Evolutionary conservation across 2,113 vertebrate genomes (phyloP), one percentile per base, ranked within the genome.

Genomic region (Polypterus senegalus): DNA sequence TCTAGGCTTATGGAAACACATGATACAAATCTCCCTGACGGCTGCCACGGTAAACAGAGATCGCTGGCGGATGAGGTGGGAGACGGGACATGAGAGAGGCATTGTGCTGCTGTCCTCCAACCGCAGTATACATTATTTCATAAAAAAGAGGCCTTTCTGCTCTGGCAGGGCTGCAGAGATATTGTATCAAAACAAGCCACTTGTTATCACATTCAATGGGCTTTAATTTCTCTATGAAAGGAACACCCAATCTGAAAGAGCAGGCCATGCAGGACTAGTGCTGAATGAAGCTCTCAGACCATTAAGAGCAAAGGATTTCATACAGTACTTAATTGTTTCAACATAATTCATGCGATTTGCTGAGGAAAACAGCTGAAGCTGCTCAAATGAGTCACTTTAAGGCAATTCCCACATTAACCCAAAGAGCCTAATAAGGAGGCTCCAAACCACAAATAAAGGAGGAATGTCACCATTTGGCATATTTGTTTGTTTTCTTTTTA

Each of bases 211-310:
- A 54, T 51, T 65, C 54, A 66, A 68, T 58, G 61, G 58, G 49
- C 59, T 65, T 63, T 63, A 60, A 62, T 49, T 58, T 60, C 54
- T 52, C 48, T 61, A 62, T 67, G 62, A 64, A 64, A 61, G 62
- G 63, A 59, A 68, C 48, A 63, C 67, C 67, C 63, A 54, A 59
- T 47, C 27, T 59, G 56, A 7, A 43, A 11, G 4, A 49, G 43
- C 57, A 54, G 60, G 9, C 52, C 6, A 27, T 52, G 55, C 61
- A 60, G 48, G 49, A 10, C 49, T 7, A 49, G 49, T 48, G 11
- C 63, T 71, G 69, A 70, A 68, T 68, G 66, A 68, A 68, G 58
- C 61, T 45, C 52, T 62, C 63, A 65, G 11, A 58, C 51, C 55
- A 56, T 61, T 51, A 59, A 60, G 57, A 63, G 48, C 61, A 63